Evolutionary conservation across 1,140 invertebrate species (phyloP).

Genomic region (Leptestheria dahalacensis): DNA sequence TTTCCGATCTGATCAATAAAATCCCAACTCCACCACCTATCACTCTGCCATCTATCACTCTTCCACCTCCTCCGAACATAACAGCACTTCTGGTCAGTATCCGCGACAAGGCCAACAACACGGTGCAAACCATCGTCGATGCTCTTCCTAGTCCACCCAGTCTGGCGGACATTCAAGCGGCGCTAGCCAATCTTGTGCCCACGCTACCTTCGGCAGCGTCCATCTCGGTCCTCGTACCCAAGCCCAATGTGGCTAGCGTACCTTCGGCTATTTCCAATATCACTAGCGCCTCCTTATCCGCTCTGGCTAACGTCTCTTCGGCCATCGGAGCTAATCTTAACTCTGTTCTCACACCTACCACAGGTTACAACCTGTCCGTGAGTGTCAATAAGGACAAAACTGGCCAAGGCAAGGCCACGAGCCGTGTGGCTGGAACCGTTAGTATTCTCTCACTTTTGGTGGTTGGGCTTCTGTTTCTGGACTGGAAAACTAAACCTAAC

Average conservation of each 20-base stretch:
- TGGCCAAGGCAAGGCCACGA: background rate
- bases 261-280: background rate
- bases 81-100: background rate
- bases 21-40: background rate
- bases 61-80: background rate
- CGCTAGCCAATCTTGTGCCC: background rate
- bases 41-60: background rate
- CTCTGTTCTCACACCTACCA: background rate
- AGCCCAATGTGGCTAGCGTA: background rate
- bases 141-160: background rate
- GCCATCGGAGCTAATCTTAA: background rate
- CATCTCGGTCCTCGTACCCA: background rate
- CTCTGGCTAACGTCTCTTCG: background rate
- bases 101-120: background rate
- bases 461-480: too few relatives aligned
- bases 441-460: background rate
- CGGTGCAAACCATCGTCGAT: background rate
- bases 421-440: background rate
- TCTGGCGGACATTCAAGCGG: background rate
- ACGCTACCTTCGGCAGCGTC: background rate
- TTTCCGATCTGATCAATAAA: background rate
- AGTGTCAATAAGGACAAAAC: background rate
- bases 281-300: background rate
- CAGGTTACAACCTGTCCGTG: background rate
- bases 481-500: too few relatives aligned